Evolutionary conservation across 2,113 vertebrate species (phyloP), one percentile per base, ranked within the genome.

Genomic region (Platycercus adscitus): DNA sequence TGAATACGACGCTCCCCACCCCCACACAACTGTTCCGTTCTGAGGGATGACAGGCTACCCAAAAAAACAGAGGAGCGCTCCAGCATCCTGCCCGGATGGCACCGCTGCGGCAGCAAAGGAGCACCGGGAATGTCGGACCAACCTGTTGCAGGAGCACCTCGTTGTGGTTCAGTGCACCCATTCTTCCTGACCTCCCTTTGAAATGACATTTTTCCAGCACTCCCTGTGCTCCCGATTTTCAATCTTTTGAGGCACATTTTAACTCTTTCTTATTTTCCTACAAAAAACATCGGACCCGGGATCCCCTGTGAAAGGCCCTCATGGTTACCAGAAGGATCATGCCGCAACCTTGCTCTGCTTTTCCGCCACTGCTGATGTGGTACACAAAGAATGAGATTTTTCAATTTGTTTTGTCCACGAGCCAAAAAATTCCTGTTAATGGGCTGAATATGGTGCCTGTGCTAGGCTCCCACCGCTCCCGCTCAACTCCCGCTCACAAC

Each of bases 401-500:
- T 93, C 94, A 77, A 87, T 95, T 93, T 94, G 84, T 91, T 95
- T 94, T 93, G 91, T 90, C 92, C 55, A 1, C 0, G 44, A 92
- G 96, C 95, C 96, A 97, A 88, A 93, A 93, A 95, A 85, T 92
- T 71, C 89, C 88, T 87, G 66, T 75, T 84, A 91, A 80, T 80
- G 81, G 79, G 9, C 52, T 94, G 85, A 90, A 95, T 79, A 63
- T 21, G 46, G 79, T 60, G 94, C 81, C 93, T 88, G 92, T 88
- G 76, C 78, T 58, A 70, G 55, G 66, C 90, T 92, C 88, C 86
- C 89, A 37, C 46, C 0, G 46, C 77, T 80, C 86, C 78, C 31
- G 90, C 89, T 86, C 78, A 75, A 70, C 69, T 68, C 93, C 77
- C 44, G 0, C 87, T 96, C 35, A 68, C 77, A 85, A 64, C 88